Evolutionary conservation across 2,113 vertebrate genomes (phyloP).

Genomic region (Synodontis membranacea): DNA sequence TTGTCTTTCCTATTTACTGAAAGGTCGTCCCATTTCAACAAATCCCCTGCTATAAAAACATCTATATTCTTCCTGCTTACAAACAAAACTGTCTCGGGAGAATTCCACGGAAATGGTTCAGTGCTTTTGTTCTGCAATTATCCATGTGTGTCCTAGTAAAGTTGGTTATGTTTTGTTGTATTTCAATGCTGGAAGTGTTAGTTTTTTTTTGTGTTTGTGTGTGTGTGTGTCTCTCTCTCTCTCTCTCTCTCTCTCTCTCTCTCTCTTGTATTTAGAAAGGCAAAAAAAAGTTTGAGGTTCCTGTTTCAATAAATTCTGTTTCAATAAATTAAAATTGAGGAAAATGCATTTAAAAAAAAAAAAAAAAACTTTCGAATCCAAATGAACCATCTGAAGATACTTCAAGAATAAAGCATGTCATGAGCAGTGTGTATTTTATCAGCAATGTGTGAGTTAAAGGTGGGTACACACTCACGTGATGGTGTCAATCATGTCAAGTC

Average conservation of each 20-base stretch:
- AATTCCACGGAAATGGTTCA: not conserved
- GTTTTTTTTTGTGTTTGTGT: too few relatives aligned
- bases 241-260: too few relatives aligned
- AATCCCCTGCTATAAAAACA: not conserved
- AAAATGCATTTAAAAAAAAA: not conserved
- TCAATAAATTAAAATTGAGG: not conserved
- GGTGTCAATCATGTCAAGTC: constrained; percentile 80
- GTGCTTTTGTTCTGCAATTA: not conserved
- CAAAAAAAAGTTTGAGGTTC: not conserved
- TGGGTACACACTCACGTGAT: constrained; percentile 71
- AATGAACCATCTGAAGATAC: not conserved
- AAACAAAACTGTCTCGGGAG: not conserved
- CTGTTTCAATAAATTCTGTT: not conserved
- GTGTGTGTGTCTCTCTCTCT: too few relatives aligned
- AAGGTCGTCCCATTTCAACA: not conserved
- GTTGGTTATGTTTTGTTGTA: not conserved
- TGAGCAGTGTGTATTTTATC: not conserved
- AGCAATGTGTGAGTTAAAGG: not conserved
- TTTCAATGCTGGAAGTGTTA: not conserved
- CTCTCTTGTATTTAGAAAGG: not conserved
- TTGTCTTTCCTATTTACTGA: not conserved
- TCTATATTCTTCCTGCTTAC: constrained; percentile 1
- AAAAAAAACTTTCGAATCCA: not conserved
- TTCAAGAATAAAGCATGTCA: not conserved
- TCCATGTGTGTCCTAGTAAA: not conserved